Percentiles rank a stretch among this genome's conserved stretches.
Evolutionary conservation across 2,797 vertebrate genomes (phyloP).

Genomic region (Scleropages formosus): DNA sequence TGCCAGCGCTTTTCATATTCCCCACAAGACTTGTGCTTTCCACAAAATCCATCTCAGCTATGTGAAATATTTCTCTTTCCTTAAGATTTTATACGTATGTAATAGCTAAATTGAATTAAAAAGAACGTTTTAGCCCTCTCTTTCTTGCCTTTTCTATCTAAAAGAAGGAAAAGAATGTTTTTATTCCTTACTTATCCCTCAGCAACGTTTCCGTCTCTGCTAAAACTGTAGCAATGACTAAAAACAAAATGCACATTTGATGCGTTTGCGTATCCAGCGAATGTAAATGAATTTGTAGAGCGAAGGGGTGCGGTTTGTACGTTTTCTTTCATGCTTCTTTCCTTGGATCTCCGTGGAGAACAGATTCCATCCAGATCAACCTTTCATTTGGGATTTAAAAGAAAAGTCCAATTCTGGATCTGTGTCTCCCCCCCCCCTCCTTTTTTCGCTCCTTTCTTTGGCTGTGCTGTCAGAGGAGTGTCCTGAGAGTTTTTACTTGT

Average conservation of each 20-base stretch:
- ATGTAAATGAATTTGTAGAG: not conserved
- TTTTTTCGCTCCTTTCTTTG: constrained; percentile 37
- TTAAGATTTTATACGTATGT: constrained; percentile 10
- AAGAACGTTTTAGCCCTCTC: not conserved
- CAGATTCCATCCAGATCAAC: not conserved
- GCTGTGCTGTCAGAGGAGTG: constrained; percentile 41
- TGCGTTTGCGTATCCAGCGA: not conserved
- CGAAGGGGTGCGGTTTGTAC: not conserved
- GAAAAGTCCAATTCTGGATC: not conserved
- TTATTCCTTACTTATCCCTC: no score
- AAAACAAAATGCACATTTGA: not conserved
- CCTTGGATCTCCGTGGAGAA: not conserved
- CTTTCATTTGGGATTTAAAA: not conserved
- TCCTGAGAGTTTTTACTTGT: constrained; percentile 12
- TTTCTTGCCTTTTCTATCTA: not conserved
- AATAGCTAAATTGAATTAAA: constrained; percentile 12
- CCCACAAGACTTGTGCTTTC: constrained; percentile 58
- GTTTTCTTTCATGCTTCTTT: not conserved
- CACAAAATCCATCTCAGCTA: constrained; percentile 58
- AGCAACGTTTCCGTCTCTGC: no score
- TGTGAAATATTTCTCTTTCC: constrained; percentile 56
- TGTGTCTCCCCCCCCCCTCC: not conserved
- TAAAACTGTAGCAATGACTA: no score
- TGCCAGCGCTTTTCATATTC: constrained; percentile 65
- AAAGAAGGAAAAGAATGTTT: not conserved